Percentiles rank a stretch among this genome's conserved stretches.
These are phyloP conservation scores for Pipistrellus pygmaeus DNA, from an alignment of 2,797 vertebrate genomes.

Conservation along the genomic window DNA sequence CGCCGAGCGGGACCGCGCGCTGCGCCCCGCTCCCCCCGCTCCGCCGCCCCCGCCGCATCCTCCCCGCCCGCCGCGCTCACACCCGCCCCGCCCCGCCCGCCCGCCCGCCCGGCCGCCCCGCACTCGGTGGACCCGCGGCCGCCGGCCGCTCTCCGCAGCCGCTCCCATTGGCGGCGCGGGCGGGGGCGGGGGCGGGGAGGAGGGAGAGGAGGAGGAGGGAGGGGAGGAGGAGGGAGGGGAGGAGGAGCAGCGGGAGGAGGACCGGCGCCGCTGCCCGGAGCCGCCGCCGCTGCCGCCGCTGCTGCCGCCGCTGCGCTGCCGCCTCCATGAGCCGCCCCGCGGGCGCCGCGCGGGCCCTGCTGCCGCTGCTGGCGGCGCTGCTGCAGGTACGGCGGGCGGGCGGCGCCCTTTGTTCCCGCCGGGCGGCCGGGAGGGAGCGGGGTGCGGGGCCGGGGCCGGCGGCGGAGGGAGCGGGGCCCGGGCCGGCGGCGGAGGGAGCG, in stretches of 20 bases:
- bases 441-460: slow-evolving; percentile 69
- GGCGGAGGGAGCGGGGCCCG: neutral
- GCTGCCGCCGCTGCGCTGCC: slow-evolving; percentile 78
- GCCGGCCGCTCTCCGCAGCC: slow-evolving; percentile 79
- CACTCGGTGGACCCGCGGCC: slow-evolving; percentile 79
- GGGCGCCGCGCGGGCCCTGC: slow-evolving; percentile 86
- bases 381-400: slow-evolving; percentile 85
- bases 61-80: neutral
- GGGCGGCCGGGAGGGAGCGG: slow-evolving; percentile 60
- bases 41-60: neutral
- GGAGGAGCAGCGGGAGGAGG: neutral
- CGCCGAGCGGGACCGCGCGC: too few species aligned
- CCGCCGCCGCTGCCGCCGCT: slow-evolving; percentile 66
- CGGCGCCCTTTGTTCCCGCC: slow-evolving; percentile 85
- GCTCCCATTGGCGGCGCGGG: slow-evolving; percentile 62
- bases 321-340: slow-evolving; percentile 89
- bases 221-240: slow-evolving; percentile 60
- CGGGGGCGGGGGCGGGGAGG: slow-evolving; percentile 75
- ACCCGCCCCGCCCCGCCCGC: slow-evolving; percentile 66
- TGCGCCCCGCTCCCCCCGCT: neutral
- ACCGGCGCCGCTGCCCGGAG: slow-evolving; percentile 78
- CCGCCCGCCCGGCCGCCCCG: neutral
- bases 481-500: neutral
- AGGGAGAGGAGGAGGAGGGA: slow-evolving; percentile 64
- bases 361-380: slow-evolving; percentile 87